phyloP scores from a whole-genome alignment of 2,113 vertebrate genomes.

The Oncorhynchus nerka region DNA sequence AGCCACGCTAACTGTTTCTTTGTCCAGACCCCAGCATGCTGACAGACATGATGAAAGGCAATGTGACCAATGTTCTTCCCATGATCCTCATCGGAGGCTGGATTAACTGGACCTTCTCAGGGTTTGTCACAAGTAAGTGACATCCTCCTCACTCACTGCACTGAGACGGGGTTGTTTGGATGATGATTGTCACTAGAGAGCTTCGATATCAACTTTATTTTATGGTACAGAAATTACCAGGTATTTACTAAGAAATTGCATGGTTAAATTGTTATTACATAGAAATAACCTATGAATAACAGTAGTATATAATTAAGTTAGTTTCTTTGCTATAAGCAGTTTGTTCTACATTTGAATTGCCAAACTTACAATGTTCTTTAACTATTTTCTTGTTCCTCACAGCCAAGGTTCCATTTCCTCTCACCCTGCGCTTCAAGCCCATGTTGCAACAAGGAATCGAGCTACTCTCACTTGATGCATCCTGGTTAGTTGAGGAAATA shows the following conservation, averaged over 20 bases:
- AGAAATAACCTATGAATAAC: too few species aligned
- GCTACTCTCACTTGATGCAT: constrained; percentile 94
- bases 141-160: too few species aligned
- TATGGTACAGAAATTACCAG: too few species aligned
- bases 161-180: too few species aligned
- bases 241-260: too few species aligned
- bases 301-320: too few species aligned
- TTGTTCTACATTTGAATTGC: too few species aligned
- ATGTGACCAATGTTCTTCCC: constrained; percentile 97
- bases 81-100: constrained; percentile 99
- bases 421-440: constrained; percentile 95
- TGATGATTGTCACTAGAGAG: too few species aligned
- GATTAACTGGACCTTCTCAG: constrained; percentile 99
- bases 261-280: too few species aligned
- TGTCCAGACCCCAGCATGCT: constrained; percentile 95
- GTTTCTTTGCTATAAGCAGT: too few species aligned
- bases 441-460: constrained; percentile 98
- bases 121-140: constrained; percentile 95
- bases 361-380: neutral
- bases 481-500: constrained; percentile 81
- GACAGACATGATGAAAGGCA: constrained; percentile 99
- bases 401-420: constrained; percentile 96
- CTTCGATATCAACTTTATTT: too few species aligned
- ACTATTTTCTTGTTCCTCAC: constrained; percentile 19
- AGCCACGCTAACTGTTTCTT: constrained; percentile 12